phyloP scores from a whole-genome alignment of 2,888 invertebrate genomes.

The Cryptocheilus praepositus region DNA sequence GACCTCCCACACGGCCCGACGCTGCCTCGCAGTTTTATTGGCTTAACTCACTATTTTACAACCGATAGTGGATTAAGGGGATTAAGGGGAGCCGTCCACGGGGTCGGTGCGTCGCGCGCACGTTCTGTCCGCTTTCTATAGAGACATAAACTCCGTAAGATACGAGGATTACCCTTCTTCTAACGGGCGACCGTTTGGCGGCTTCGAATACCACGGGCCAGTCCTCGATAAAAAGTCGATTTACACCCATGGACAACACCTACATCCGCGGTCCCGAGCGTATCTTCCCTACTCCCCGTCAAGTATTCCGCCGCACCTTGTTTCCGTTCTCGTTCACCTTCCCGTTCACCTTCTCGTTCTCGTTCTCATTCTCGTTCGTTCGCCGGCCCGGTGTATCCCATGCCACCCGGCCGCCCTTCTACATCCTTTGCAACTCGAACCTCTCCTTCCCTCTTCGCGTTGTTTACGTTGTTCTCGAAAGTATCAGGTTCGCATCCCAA shows the following conservation, averaged over 20 bases:
- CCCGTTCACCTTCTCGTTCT: background rate
- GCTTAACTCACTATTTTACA: constrained; percentile 58
- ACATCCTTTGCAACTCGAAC: constrained; percentile 1
- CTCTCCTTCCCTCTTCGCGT: background rate
- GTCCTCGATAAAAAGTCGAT: constrained; percentile 27
- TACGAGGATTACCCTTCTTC: constrained; percentile 53
- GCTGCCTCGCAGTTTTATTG: constrained; percentile 56
- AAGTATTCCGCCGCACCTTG: no score
- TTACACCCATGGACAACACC: constrained; percentile 23
- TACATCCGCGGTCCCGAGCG: constrained; percentile 6
- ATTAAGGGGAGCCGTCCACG: constrained; percentile 46
- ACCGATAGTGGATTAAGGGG: constrained; percentile 60
- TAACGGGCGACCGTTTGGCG: constrained; percentile 17
- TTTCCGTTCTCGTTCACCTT: background rate
- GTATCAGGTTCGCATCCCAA: constrained; percentile 25
- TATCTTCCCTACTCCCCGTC: background rate
- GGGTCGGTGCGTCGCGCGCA: background rate
- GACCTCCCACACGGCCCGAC: constrained; percentile 50
- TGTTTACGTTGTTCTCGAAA: constrained; percentile 5
- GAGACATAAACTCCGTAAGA: constrained; percentile 61
- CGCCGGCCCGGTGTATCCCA: background rate
- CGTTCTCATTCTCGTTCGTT: background rate
- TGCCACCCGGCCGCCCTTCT: background rate
- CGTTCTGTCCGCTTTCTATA: constrained; percentile 37
- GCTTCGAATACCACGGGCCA: constrained; percentile 9